Evolutionary conservation across 2,888 invertebrate species (phyloP).

Genomic region (Ennomos fuscantarius): DNA sequence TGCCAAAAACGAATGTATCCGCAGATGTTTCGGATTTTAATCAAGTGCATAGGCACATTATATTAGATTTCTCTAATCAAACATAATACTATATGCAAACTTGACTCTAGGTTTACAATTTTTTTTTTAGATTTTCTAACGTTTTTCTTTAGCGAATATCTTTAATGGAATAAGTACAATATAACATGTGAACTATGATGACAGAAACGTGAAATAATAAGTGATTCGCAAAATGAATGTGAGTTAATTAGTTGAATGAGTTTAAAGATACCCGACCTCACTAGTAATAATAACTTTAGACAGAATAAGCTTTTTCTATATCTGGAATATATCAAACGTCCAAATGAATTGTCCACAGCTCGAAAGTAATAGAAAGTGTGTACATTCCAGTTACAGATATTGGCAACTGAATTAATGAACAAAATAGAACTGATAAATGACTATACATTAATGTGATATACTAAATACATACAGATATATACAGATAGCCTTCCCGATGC

Average conservation of each 20-base stretch:
- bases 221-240: constrained; percentile 67
- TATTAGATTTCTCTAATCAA: constrained; percentile 77
- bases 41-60: constrained; percentile 81
- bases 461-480: constrained; percentile 78
- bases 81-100: constrained; percentile 81
- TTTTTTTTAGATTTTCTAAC: constrained; percentile 71
- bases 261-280: constrained; percentile 76
- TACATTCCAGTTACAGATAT: constrained; percentile 58
- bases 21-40: constrained; percentile 62
- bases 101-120: constrained; percentile 64
- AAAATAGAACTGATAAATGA: constrained; percentile 65
- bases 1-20: constrained; percentile 58
- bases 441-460: constrained; percentile 74
- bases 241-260: constrained; percentile 64
- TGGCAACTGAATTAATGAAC: constrained; percentile 55
- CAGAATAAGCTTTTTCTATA: constrained; percentile 49
- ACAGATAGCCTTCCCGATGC: constrained; percentile 70
- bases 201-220: constrained; percentile 68
- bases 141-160: constrained; percentile 80
- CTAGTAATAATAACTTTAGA: constrained; percentile 61
- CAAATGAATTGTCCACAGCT: constrained; percentile 35
- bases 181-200: constrained; percentile 75
- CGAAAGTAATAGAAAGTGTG: constrained; percentile 26
- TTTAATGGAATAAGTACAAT: constrained; percentile 83
- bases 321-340: constrained; percentile 49